phyloP scores from a whole-genome alignment of 2,113 vertebrate species.

The Ondatra zibethicus region DNA sequence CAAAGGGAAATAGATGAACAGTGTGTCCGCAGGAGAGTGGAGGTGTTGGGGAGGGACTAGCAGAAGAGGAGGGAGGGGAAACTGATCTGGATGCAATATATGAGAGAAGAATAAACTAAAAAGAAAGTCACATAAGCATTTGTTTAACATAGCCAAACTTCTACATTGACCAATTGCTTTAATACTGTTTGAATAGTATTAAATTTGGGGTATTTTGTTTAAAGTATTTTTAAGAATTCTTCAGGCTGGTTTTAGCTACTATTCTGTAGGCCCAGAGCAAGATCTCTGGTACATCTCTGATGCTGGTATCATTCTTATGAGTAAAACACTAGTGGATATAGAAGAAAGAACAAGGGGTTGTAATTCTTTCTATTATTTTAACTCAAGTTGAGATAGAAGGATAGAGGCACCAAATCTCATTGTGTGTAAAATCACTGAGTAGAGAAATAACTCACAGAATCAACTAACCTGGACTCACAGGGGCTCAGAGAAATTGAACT shows the following conservation, averaged over 20 bases:
- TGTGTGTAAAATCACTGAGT: not conserved
- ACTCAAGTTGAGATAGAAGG: not conserved
- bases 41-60: too few species aligned
- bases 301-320: not conserved
- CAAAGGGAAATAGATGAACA: too few species aligned
- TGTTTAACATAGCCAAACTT: constrained; percentile 14
- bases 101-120: too few species aligned
- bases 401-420: not conserved
- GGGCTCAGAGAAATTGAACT: too few species aligned
- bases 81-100: too few species aligned
- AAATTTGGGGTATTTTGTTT: not conserved
- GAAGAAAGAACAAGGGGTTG: not conserved
- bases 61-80: too few species aligned
- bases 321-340: not conserved
- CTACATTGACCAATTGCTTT: not conserved
- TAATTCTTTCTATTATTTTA: not conserved
- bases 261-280: not conserved
- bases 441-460: not conserved
- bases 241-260: not conserved
- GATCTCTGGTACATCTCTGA: not conserved
- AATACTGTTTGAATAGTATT: not conserved
- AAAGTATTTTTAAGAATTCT: not conserved
- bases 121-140: not conserved
- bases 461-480: too few species aligned
- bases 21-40: too few species aligned